Base-by-base conservation (phyloP, 2,888 invertebrate genomes). In the Eupeodes latifasciatus region DNA sequence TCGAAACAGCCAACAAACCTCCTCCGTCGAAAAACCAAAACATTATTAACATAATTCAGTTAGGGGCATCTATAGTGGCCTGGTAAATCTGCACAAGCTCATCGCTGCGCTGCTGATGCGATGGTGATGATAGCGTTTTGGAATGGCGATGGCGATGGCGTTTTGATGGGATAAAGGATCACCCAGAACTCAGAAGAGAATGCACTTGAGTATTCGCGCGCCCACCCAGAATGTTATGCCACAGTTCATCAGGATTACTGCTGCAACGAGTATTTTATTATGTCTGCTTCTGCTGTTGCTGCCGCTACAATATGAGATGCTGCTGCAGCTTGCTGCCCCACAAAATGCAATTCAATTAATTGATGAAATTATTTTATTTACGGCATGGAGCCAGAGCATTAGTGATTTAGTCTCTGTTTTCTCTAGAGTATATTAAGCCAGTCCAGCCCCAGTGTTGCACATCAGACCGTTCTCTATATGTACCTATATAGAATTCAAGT, bases 281-380 rank as follows among this genome's bases (percentile, higher is more conserved):
- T 76, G 66, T 47, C 67, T 44, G 67, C 62, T 78, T 64, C 19
- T 44, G 40, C 16, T 34, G 12, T 6, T 5, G 5, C 14, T 14
- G 19, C 0, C 12, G 19, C 40, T 66, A 19, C 67, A 34, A 11
- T 16, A 36, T 51, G 34, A 51, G 67, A 34, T 36, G 51, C 34
- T 67, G 59, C 61, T 55, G 53, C 61, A 64, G 61, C 64, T n/a
- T 51, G 59, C 61, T 55, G 69, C 61, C 71, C 67, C 64, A 80
- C 67, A 66, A 69, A 84, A 80, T 77, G 84, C 84, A 81, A 81
- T 88, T 88, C 78, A 88, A 88, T 88, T 88, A 88, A 85, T 88
- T 88, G 88, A 81, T 88, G 78, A 66, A 88, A 88, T 88, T 81
- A 88, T 88, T 84, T 85, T 75, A 85, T 88, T 84, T 78, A 80